Conservation (phyloP, 1,140 invertebrate species). For the Bacillus rossius region DNA sequence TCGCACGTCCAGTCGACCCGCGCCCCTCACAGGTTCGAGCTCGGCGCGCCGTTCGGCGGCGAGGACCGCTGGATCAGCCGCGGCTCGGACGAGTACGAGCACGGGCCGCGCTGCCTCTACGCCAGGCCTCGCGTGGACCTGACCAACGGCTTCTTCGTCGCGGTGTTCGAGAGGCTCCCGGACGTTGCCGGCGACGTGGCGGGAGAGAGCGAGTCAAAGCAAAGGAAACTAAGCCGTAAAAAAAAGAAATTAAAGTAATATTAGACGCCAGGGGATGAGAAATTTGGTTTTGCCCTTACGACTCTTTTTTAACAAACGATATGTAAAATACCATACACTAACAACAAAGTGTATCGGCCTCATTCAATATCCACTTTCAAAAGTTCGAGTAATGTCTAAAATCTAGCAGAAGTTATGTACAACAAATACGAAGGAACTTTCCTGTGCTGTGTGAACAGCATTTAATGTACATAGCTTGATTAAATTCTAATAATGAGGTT, state of each 20-base stretch:
- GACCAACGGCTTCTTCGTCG: slow-evolving; percentile 93
- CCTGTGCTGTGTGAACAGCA: too few species aligned
- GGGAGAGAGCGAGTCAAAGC: slow-evolving; percentile 4
- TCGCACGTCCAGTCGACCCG: not conserved
- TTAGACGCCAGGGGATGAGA: not conserved
- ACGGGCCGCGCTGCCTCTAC: slow-evolving; percentile 70
- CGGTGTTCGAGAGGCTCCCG: slow-evolving; percentile 66
- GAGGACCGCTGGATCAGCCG: slow-evolving; percentile 59
- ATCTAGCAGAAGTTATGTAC: too few species aligned
- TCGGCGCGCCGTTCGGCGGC: not conserved
- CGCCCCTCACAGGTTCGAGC: not conserved
- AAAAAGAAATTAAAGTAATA: slow-evolving; percentile 3
- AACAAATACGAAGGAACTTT: too few species aligned
- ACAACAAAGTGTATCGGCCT: too few species aligned
- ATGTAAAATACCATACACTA: too few species aligned
- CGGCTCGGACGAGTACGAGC: slow-evolving; percentile 55
- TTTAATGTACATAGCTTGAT: too few species aligned
- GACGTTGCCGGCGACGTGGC: not conserved
- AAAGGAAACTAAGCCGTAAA: slow-evolving; percentile 3
- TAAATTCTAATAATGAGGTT: too few species aligned
- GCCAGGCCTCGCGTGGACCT: slow-evolving; percentile 64
- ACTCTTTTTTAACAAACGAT: too few species aligned
- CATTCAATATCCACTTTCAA: too few species aligned
- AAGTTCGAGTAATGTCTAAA: too few species aligned
- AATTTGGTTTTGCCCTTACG: too few species aligned